Evolutionary conservation across 1,140 invertebrate genomes (phyloP), one percentile per base, ranked within the genome.

Genomic region (Probaryconus sp.): DNA sequence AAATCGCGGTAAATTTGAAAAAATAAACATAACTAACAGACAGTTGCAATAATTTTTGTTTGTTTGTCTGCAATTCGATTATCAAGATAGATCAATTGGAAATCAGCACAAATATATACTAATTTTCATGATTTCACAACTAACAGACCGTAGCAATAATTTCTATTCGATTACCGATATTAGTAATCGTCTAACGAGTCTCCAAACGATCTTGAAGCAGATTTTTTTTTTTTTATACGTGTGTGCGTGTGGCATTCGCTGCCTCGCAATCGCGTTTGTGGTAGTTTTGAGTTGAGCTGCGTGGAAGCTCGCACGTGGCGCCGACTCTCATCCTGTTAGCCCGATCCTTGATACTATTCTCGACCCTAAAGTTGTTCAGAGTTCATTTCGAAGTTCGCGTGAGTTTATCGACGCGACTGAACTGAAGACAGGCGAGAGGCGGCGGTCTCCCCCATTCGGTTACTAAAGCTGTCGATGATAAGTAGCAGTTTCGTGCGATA

Each of bases 401-500:
- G 56, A 67, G 56, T 67, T 74, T 63, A 74, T 67, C 64, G 65
- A 48, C 9, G 43, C 21, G 67, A 30, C 2, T 35, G n/a, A 21
- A 24, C 43, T 18, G 63, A 63, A 68, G 50, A 74, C 45, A 63
- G 55, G 31, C 31, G 3, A 13, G 11, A 11, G 17, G 40, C 17
- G 26, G 13, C 24, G 28, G 14, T 6, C 33, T 11, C 9, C 35
- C 31, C 16, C 14, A 35, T 35, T 56, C 42, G 31, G 43, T 63
- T 56, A 56, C 48, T 42, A 38, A 58, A 68, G 48, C 71, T 64
- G 64, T 69, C 71, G 60, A 75, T 64, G 72, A 69, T 69, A 69
- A 75, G 64, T 69, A 65, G 65, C 60, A 75, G 72, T 75, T 68
- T 69, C 65, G 45, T 74, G 51, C 48, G 56, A 38, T 63, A 63